Evolutionary conservation across 2,113 vertebrate genomes (phyloP), one percentile per base, ranked within the genome.

Genomic region (Rhizomys pruinosus): DNA sequence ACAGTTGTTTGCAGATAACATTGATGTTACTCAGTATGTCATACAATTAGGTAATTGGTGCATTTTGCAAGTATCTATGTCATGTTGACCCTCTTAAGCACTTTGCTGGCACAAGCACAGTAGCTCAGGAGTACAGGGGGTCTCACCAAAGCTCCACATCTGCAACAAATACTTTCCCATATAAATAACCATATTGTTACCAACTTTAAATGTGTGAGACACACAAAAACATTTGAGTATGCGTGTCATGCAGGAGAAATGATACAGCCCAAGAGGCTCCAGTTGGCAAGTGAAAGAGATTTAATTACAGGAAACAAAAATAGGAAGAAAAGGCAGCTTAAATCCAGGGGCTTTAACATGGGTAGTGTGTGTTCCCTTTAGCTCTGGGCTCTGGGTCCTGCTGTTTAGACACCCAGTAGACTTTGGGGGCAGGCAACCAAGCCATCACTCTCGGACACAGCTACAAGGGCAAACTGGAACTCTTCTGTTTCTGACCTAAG

Each of bases 371-470:
- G 37, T 1, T 98, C 96, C 94, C 97, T 97, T 97, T 97, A 97
- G 97, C 97, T 87, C 79, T 4, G 96, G 97, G 94, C 97, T 97
- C 96, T 97, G 97, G 97, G 97, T 96, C 97, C 94, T 96, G 96
- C 96, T 95, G 97, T 96, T 95, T 97, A 96, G 96, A 95, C 97
- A 97, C 97, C 97, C 98, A 97, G 96, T 98, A 98, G 97, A 97
- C 98, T 97, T 97, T 52, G 47, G 47, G 98, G 98, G 98, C 97
- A 97, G 97, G 98, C 97, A 98, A 97, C 97, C 97, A 98, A 64
- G 95, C 97, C 93, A 92, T 97, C 97, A 98, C 97, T 98, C 98
- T 97, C 97, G 97, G 98, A 98, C 98, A 98, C 97, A 98, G 97
- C 98, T 98, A 97, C 98, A 97, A 98, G 92, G 94, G 97, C 96